Conservation (phyloP, 2,888 invertebrate genomes). For the Orthosia gothica region DNA sequence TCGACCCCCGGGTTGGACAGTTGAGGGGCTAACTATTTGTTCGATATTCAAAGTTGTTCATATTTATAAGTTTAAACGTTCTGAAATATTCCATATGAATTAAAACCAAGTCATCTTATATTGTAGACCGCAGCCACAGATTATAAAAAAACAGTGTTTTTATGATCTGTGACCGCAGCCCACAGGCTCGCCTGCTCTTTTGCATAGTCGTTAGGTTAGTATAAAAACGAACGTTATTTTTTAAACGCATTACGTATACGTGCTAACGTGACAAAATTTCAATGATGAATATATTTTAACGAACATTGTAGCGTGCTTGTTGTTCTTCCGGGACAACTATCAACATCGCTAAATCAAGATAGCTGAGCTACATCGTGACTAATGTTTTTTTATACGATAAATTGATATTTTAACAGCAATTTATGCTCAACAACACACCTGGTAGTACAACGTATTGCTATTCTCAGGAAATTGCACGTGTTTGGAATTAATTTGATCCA, state of each 20-base stretch:
- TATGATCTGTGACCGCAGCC: too few species aligned
- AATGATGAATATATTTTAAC: background rate
- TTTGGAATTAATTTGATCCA: slow-evolving; percentile 9
- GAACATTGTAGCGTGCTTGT: slow-evolving; percentile 6
- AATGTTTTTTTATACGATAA: slow-evolving; percentile 17
- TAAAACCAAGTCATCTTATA: too few species aligned
- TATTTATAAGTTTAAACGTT: too few species aligned
- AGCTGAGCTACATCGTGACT: slow-evolving; percentile 39
- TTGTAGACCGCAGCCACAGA: too few species aligned
- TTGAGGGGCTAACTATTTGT: too few species aligned
- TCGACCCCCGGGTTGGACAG: too few species aligned
- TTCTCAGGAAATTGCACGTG: slow-evolving; percentile 16
- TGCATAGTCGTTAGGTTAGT: too few species aligned
- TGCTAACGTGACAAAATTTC: background rate
- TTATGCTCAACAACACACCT: slow-evolving; percentile 13
- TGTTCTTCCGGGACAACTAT: slow-evolving; percentile 23
- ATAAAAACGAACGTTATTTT: background rate
- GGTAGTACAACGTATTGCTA: slow-evolving; percentile 14
- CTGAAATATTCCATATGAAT: too few species aligned
- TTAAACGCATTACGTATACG: slow-evolving; percentile 1
- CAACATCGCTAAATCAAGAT: slow-evolving; percentile 37
- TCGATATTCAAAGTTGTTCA: too few species aligned
- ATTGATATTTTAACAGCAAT: slow-evolving; percentile 30
- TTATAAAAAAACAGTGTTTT: too few species aligned
- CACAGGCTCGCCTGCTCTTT: too few species aligned